Conservation (phyloP, 2,888 invertebrate genomes). For the Drosophila macrospina region DNA sequence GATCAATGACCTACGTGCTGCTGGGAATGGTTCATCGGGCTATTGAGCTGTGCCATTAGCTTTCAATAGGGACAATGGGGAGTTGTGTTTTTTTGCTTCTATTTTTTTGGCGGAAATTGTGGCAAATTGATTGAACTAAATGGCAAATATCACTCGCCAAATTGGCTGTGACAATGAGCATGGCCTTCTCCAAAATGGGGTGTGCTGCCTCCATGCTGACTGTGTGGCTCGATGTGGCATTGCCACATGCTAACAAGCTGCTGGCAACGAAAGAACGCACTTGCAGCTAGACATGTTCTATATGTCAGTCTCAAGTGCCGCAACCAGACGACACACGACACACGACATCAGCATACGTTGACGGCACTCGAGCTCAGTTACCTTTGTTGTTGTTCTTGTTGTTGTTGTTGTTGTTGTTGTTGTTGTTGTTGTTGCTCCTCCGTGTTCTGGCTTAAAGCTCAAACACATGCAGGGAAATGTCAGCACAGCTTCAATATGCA, state of each 20-base stretch:
- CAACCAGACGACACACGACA: constrained; percentile 52
- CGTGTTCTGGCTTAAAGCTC: constrained; percentile 27
- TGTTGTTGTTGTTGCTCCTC: constrained; percentile 15
- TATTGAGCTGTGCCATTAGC: constrained; percentile 73
- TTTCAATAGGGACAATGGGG: constrained; percentile 71
- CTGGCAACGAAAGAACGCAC: constrained; percentile 50
- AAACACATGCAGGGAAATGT: constrained; percentile 21
- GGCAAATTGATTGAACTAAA: constrained; percentile 80
- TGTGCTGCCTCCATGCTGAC: neutral
- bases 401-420: constrained; percentile 3
- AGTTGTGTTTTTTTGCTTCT: constrained; percentile 16
- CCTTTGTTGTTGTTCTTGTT: constrained; percentile 3
- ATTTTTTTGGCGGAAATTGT: constrained; percentile 69
- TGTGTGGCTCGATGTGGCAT: neutral
- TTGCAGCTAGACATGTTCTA: constrained; percentile 71
- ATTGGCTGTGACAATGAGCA: constrained; percentile 74
- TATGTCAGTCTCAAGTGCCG: constrained; percentile 77
- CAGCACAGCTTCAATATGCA: constrained; percentile 48
- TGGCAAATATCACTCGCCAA: constrained; percentile 74
- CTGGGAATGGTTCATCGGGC: constrained; percentile 31
- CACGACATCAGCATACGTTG: constrained; percentile 1
- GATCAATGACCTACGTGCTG: constrained; percentile 83
- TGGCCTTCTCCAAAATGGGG: constrained; percentile 11
- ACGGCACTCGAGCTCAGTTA: constrained; percentile 30
- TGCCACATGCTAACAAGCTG: constrained; percentile 23